A percentile compares a stretch with the other conserved stretches of the same genome.
Evolutionary conservation across 2,797 vertebrate species (phyloP).

Genomic region (Chrosomus eos): DNA sequence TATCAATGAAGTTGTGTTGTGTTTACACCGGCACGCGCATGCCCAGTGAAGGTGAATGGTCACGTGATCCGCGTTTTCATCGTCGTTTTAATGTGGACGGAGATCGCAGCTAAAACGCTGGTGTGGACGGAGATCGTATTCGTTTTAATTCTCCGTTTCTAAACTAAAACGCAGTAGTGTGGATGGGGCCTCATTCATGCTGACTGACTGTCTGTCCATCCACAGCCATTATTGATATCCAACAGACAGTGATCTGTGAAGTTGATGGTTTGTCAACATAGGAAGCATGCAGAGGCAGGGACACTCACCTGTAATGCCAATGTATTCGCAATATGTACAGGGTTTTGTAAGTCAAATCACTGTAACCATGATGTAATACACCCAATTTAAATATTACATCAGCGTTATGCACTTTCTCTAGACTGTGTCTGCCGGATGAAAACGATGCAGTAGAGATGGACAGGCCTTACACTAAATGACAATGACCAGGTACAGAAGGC

Average conservation of each 20-base stretch:
- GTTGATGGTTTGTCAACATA: not conserved
- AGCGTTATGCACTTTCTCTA: not conserved
- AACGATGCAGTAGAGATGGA: constrained; percentile 3
- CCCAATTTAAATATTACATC: not conserved
- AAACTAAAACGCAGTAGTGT: too few species aligned
- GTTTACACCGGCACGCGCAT: too few species aligned
- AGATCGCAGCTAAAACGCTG: too few species aligned
- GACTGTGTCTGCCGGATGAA: not conserved
- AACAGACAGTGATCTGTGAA: not conserved
- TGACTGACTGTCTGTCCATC: not conserved
- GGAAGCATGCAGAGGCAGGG: not conserved
- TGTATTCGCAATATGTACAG: not conserved
- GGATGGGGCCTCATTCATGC: too few species aligned
- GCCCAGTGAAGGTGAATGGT: too few species aligned
- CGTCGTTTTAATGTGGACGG: too few species aligned
- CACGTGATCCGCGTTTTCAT: too few species aligned
- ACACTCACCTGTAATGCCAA: constrained; percentile 20
- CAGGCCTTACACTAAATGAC: constrained; percentile 32
- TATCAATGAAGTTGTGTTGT: too few species aligned
- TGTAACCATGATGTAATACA: not conserved
- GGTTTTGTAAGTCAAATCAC: not conserved
- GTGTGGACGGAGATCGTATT: too few species aligned
- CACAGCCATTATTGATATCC: not conserved
- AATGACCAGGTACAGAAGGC: constrained; percentile 4
- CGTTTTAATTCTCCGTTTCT: too few species aligned